A percentile compares a stretch with the other conserved stretches of the same genome.
phyloP scores from a whole-genome alignment of 2,797 vertebrate species.

The Cetoscarus ocellatus region DNA sequence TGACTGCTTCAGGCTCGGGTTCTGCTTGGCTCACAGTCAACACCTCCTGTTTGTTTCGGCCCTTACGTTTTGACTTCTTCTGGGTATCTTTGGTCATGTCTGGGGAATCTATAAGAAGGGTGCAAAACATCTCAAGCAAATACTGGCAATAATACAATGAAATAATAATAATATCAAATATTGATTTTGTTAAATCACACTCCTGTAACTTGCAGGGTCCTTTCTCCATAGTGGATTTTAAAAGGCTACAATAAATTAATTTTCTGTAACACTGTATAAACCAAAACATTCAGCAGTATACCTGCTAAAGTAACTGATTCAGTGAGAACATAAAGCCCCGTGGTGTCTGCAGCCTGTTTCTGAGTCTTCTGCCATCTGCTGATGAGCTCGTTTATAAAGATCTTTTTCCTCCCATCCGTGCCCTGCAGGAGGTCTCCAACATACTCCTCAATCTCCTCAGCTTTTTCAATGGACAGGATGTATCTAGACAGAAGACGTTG shows the following conservation, averaged over 20 bases:
- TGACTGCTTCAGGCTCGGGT: slow-evolving; percentile 85
- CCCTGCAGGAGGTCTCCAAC: slow-evolving; percentile 93
- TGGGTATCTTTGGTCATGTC: slow-evolving; percentile 86
- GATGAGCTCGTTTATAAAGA: slow-evolving; percentile 92
- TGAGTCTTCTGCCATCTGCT: slow-evolving; percentile 85
- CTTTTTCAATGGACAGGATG: slow-evolving; percentile 91
- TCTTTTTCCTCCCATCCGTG: slow-evolving; percentile 87
- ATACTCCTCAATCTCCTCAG: slow-evolving; percentile 94
- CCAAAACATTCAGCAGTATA: neutral
- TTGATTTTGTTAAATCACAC: too few relatives aligned
- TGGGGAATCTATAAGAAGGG: slow-evolving; percentile 67
- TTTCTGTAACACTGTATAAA: neutral
- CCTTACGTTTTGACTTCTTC: slow-evolving; percentile 93
- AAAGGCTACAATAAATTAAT: neutral
- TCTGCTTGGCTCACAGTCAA: slow-evolving; percentile 73
- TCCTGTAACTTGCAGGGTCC: neutral
- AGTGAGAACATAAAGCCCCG: slow-evolving; percentile 73
- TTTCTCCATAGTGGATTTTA: neutral
- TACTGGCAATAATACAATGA: neutral
- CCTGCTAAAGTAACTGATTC: slow-evolving; percentile 73
- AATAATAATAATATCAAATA: too few relatives aligned
- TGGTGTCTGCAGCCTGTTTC: slow-evolving; percentile 66
- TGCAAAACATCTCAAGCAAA: neutral
- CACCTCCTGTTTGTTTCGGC: slow-evolving; percentile 92
- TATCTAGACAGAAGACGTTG: slow-evolving; percentile 83